These are phyloP conservation scores for Acanthococcus lagerstroemiae DNA, from an alignment of 2,888 invertebrate genomes.

Conservation along the genomic window DNA sequence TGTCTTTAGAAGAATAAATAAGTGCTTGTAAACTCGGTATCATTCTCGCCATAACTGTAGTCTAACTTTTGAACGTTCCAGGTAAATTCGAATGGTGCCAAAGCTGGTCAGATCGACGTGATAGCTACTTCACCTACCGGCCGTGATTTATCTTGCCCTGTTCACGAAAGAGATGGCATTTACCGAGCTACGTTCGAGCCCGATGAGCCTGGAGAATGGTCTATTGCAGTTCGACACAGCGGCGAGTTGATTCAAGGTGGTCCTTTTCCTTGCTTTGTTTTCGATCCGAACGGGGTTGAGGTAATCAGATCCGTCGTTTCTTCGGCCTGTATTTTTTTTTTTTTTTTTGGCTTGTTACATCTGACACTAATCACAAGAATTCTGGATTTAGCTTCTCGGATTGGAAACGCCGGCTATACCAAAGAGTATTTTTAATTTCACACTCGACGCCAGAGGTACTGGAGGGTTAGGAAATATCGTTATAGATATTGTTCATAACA, in stretches of 20 bases:
- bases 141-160: slow-evolving; percentile 65
- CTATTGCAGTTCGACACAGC: slow-evolving; percentile 89
- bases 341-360: too few species aligned
- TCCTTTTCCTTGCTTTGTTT: slow-evolving; percentile 92
- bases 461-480: slow-evolving; percentile 79
- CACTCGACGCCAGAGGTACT: slow-evolving; percentile 60
- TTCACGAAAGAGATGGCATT: slow-evolving; percentile 76
- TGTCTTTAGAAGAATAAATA: too few species aligned
- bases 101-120: slow-evolving; percentile 74
- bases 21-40: too few species aligned
- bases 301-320: too few species aligned
- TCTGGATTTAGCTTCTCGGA: slow-evolving; percentile 50
- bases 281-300: slow-evolving; percentile 82
- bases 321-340: too few species aligned
- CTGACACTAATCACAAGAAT: too few species aligned
- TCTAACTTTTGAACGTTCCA: too few species aligned
- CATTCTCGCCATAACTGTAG: too few species aligned
- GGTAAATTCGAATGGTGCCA: slow-evolving; percentile 51
- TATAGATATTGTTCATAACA: slow-evolving; percentile 83
- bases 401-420: slow-evolving; percentile 69
- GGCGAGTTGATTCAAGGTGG: slow-evolving; percentile 92
- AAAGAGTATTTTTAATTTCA: slow-evolving; percentile 76
- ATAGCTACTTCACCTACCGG: slow-evolving; percentile 88
- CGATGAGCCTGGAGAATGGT: slow-evolving; percentile 94
- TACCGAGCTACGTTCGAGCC: slow-evolving; percentile 95